These are phyloP conservation scores for Percina caprodes DNA, from an alignment of 2,113 vertebrate species.

Conservation along the genomic window DNA sequence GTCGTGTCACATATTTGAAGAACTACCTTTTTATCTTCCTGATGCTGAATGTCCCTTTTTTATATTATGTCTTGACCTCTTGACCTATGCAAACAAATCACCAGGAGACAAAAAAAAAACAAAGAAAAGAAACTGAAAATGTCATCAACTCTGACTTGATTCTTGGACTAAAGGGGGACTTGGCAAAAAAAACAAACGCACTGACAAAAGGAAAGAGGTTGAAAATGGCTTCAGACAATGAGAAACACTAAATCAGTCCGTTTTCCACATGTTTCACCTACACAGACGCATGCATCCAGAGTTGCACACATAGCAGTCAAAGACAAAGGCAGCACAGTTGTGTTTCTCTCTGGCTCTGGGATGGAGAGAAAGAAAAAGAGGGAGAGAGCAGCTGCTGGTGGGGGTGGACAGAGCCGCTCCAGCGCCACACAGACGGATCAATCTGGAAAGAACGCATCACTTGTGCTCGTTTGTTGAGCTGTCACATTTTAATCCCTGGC, in stretches of 20 bases:
- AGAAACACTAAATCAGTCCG: conserved; percentile 76
- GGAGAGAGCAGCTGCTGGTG: conserved; percentile 61
- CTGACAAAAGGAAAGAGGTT: conserved; percentile 71
- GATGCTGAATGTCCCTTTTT: conserved; percentile 92
- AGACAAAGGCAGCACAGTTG: conserved; percentile 83
- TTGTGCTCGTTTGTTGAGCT: conserved; percentile 96
- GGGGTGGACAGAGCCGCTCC: conserved; percentile 85
- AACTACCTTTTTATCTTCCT: conserved; percentile 85
- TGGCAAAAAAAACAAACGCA: conserved; percentile 75
- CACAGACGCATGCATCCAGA: conserved; percentile 83
- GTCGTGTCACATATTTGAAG: conserved; percentile 83
- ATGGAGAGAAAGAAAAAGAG: conserved; percentile 57
- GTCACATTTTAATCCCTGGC: conserved; percentile 95
- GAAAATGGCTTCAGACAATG: conserved; percentile 74
- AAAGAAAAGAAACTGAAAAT: conserved; percentile 66
- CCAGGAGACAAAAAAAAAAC: conserved; percentile 71
- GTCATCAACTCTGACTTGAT: conserved; percentile 76
- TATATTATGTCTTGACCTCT: conserved; percentile 74
- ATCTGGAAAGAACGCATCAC: conserved; percentile 98
- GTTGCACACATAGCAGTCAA: conserved; percentile 72
- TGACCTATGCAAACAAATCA: conserved; percentile 84
- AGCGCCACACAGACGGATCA: conserved; percentile 88
- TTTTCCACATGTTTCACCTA: conserved; percentile 68
- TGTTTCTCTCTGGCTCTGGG: conserved; percentile 85
- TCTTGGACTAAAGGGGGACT: conserved; percentile 75